A percentile compares a stretch with the other conserved stretches of the same genome.
phyloP scores from a whole-genome alignment of 2,888 invertebrate genomes.

The Stenichneumon culpator region DNA sequence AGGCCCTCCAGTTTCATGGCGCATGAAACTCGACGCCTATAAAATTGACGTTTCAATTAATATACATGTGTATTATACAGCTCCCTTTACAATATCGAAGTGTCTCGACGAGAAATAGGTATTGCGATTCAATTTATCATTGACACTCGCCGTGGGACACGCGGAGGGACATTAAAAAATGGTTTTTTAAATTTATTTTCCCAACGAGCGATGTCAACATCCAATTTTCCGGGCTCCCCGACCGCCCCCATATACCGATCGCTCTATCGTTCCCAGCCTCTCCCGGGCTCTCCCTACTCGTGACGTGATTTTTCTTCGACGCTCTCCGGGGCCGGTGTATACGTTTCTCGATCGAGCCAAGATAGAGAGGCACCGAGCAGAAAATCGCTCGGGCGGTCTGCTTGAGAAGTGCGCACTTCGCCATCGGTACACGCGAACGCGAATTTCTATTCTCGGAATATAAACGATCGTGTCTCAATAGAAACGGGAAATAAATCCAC shows the following conservation, averaged over 20 bases:
- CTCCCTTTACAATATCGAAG: slow-evolving; percentile 4
- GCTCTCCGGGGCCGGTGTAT: slow-evolving; percentile 17
- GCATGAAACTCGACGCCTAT: not conserved
- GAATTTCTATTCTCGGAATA: slow-evolving; percentile 79
- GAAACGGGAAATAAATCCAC: slow-evolving; percentile 80
- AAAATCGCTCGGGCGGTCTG: slow-evolving; percentile 42
- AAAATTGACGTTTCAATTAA: slow-evolving; percentile 6
- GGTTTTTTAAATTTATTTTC: not conserved
- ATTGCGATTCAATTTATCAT: slow-evolving; percentile 21
- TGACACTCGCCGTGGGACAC: not conserved
- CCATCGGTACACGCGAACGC: slow-evolving; percentile 69
- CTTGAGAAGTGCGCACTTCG: slow-evolving; percentile 60
- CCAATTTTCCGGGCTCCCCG: slow-evolving; percentile 39
- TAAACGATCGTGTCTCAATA: slow-evolving; percentile 80
- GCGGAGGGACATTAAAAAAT: slow-evolving; percentile 31
- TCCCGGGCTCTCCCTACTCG: slow-evolving; percentile 15
- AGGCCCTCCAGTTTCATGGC: too few species aligned
- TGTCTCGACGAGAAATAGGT: slow-evolving; percentile 7
- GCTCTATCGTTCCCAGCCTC: slow-evolving; percentile 13
- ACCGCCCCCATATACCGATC: not conserved
- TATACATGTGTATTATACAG: not conserved
- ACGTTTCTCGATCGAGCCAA: slow-evolving; percentile 37
- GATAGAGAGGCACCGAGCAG: slow-evolving; percentile 47
- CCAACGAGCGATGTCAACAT: slow-evolving; percentile 48
- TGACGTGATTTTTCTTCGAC: slow-evolving; percentile 55